phyloP scores from a whole-genome alignment of 2,797 vertebrate species.

The Merluccius polli region DNA sequence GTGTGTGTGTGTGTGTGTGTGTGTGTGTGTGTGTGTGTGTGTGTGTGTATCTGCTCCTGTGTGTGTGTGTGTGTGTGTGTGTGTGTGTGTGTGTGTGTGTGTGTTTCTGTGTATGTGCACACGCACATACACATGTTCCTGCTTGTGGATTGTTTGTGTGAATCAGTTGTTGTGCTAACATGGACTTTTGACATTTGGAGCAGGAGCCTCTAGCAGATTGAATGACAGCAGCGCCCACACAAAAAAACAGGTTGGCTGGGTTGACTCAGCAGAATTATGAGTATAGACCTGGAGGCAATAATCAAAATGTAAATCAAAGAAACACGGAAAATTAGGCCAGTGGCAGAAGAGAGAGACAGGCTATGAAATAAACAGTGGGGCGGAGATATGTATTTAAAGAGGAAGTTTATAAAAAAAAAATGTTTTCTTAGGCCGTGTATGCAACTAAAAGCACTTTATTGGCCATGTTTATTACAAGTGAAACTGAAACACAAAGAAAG shows the following conservation, averaged over 20 bases:
- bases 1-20: background rate
- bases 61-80: constrained; percentile 1
- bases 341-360: background rate
- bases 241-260: background rate
- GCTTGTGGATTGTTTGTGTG: background rate
- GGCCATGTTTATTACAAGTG: background rate
- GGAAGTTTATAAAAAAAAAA: background rate
- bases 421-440: background rate
- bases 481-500: background rate
- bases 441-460: no score
- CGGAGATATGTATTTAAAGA: background rate
- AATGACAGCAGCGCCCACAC: background rate
- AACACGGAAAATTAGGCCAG: background rate
- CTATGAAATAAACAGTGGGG: background rate
- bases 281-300: background rate
- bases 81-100: background rate
- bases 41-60: background rate
- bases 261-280: background rate
- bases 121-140: background rate
- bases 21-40: background rate
- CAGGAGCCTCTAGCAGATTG: background rate
- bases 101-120: background rate
- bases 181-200: background rate
- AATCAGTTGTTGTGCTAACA: background rate
- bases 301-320: background rate